Conservation (phyloP, 2,797 vertebrate species). For the Australoheros facetus region DNA sequence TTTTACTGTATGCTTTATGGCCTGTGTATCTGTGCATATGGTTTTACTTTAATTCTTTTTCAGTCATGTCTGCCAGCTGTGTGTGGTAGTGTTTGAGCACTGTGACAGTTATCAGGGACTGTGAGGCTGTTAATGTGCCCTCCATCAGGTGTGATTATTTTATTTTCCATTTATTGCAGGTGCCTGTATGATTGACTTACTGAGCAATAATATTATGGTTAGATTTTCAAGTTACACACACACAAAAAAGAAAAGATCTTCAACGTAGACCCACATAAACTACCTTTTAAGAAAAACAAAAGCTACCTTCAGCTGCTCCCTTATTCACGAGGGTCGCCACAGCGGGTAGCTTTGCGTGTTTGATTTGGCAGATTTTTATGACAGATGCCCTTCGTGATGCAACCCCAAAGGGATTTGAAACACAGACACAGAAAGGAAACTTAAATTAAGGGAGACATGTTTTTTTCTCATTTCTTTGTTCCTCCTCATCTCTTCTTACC, state of each 20-base stretch:
- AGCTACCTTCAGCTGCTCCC: not conserved
- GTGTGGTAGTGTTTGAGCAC: not conserved
- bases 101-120: not conserved
- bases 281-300: not conserved
- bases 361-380: not conserved
- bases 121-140: not conserved
- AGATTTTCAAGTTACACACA: not conserved
- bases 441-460: not conserved
- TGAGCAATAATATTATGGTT: not conserved
- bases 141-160: not conserved
- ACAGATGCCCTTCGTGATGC: not conserved
- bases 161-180: not conserved
- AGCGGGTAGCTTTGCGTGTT: not conserved
- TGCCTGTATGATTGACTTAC: not conserved
- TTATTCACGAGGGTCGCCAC: not conserved
- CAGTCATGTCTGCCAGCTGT: not conserved
- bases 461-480: not conserved
- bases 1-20: not conserved
- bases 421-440: not conserved
- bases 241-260: not conserved
- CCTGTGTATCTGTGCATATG: conserved; percentile 3
- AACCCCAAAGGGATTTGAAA: not conserved
- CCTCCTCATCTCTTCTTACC: not conserved
- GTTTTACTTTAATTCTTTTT: not conserved
- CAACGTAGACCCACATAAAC: not conserved